Conservation (phyloP, 2,888 invertebrate species). For the Andrena bucephala region DNA sequence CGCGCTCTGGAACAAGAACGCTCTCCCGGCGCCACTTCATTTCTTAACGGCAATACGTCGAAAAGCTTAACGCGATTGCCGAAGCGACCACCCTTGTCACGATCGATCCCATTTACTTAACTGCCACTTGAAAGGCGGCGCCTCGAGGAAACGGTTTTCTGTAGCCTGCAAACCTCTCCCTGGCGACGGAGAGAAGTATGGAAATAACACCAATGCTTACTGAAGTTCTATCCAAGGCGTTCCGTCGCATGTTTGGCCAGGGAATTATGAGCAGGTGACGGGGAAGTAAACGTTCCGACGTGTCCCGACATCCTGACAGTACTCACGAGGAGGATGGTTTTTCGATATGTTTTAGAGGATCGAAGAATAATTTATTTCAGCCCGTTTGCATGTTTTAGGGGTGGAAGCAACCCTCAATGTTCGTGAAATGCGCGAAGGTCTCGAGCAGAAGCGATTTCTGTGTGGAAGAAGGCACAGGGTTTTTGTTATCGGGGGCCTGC, state of each 20-base stretch:
- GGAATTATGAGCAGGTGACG: not conserved
- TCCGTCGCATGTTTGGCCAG: not conserved
- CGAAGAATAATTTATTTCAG: too few relatives aligned
- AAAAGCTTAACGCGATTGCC: constrained; percentile 65
- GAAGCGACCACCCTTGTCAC: constrained; percentile 53
- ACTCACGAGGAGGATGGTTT: not conserved
- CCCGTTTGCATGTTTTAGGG: too few relatives aligned
- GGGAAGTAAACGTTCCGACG: not conserved
- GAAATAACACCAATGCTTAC: constrained; percentile 7
- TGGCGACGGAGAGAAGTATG: not conserved
- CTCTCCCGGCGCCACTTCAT: constrained; percentile 55
- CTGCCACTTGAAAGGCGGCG: constrained; percentile 56
- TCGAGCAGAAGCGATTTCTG: not conserved
- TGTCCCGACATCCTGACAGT: not conserved
- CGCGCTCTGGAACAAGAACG: constrained; percentile 18
- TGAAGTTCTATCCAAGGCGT: not conserved
- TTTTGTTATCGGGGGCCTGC: not conserved
- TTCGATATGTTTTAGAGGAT: too few relatives aligned
- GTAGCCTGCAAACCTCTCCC: not conserved
- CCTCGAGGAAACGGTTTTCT: constrained; percentile 46
- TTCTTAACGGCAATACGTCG: constrained; percentile 53
- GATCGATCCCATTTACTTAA: constrained; percentile 73
- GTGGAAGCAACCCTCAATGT: too few relatives aligned
- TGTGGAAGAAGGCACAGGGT: not conserved
- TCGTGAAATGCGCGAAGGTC: too few relatives aligned